Evolutionary conservation across 1,140 invertebrate genomes (phyloP).

Genomic region (Gonatopus flavifemur): DNA sequence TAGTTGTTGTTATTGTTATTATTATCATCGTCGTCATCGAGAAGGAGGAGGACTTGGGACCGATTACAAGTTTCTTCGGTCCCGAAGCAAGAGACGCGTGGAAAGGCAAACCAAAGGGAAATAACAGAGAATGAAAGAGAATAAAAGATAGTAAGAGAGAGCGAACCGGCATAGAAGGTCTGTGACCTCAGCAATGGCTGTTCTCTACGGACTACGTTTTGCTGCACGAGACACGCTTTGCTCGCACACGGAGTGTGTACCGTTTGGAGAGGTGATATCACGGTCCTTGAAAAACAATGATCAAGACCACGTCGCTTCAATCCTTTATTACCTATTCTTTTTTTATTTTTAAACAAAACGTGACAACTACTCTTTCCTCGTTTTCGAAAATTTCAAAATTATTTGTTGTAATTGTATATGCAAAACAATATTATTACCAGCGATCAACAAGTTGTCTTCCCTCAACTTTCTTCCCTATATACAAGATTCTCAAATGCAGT

Average conservation of each 20-base stretch:
- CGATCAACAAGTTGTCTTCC: too few relatives aligned
- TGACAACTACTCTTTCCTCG: too few relatives aligned
- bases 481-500: too few relatives aligned
- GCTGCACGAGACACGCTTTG: too few relatives aligned
- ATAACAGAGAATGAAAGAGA: slow-evolving; percentile 19
- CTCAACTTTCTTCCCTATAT: too few relatives aligned
- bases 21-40: background rate
- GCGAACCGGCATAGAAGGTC: slow-evolving; percentile 52
- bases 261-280: slow-evolving; percentile 44
- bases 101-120: slow-evolving; percentile 22
- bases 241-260: slow-evolving; percentile 17
- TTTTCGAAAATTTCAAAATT: too few relatives aligned
- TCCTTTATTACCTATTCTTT: background rate
- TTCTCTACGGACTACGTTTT: slow-evolving; percentile 19
- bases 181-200: slow-evolving; percentile 53
- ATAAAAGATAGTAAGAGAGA: too few relatives aligned
- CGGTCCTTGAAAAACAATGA: slow-evolving; percentile 20
- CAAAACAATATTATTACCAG: too few relatives aligned
- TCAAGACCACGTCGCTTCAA: slow-evolving; percentile 3
- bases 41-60: slow-evolving; percentile 20
- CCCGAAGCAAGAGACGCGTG: slow-evolving; percentile 21
- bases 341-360: too few relatives aligned
- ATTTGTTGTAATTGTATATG: too few relatives aligned
- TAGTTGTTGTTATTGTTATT: background rate
- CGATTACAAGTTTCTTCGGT: slow-evolving; percentile 15